Evolutionary conservation across 2,113 vertebrate genomes (phyloP), one percentile per base, ranked within the genome.

Genomic region (Petroica traversi): DNA sequence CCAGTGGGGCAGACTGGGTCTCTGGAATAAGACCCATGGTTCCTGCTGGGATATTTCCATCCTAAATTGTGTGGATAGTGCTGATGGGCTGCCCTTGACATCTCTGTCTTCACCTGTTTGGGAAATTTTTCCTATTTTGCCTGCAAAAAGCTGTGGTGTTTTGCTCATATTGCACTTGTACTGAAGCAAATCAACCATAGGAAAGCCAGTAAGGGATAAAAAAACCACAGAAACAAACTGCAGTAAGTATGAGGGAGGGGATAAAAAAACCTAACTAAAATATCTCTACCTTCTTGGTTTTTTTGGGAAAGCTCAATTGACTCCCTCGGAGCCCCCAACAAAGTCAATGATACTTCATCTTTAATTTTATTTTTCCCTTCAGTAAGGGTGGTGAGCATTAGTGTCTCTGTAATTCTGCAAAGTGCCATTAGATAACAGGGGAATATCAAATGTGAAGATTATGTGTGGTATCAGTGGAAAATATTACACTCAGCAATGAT

Each of bases 331-430:
- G 62, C 81, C 89, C 59, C 22, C 83, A 85, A 79, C 85, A 90
- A 88, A 96, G 86, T 93, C 40, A 17, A 92, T 73, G 76, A 41
- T 68, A 63, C 84, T 81, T 77, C 64, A 54, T 92, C 75, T 91
- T 69, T 69, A 89, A 96, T 74, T 81, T 86, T 72, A 92, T 81
- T 85, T 89, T 95, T 64, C 66, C 43, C 11, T 58, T 90, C 72
- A 74, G 43, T 74, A 14, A 71, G 61, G 86, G 61, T 52, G 72
- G 59, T 34, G 36, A 79, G 41, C 83, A 36, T 71, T 76, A 71
- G 54, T 41, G 23, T 62, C 66, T 14, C 38, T 41, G 75, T 76
- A 62, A 64, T 81, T 92, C 95, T 90, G 71, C 48, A 46, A 33
- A 66, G 66, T 38, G 17, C 82, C 7, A 4, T 87, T 55, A 66